Percentiles rank a stretch among this genome's conserved stretches.
Evolutionary conservation across 2,797 vertebrate genomes (phyloP).

Genomic region (Orientallactaga sibirica): DNA sequence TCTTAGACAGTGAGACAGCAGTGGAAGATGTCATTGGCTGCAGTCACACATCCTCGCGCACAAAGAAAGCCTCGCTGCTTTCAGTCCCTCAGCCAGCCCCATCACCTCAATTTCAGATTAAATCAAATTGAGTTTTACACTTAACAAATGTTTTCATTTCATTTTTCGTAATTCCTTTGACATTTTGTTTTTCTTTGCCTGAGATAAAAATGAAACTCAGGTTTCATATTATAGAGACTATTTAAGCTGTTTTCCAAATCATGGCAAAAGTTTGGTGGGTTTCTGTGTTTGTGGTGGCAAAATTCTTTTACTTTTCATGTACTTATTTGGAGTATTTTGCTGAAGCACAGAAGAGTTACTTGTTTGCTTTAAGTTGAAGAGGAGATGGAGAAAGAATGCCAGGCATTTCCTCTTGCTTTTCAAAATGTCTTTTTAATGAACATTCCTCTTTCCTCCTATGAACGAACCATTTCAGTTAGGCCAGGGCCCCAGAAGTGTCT

Average conservation of each 20-base stretch:
- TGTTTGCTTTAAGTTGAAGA: conserved; percentile 80
- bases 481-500: not conserved
- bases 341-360: conserved; percentile 47
- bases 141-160: conserved; percentile 10
- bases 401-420: conserved; percentile 80
- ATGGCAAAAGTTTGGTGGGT: not conserved
- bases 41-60: not conserved
- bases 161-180: not conserved
- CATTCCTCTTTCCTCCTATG: conserved; percentile 65
- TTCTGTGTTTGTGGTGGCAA: conserved; percentile 41
- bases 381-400: conserved; percentile 76
- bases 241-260: conserved; percentile 44
- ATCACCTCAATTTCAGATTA: not conserved
- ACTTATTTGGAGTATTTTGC: conserved; percentile 68
- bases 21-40: not conserved
- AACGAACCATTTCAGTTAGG: conserved; percentile 55
- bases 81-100: not conserved
- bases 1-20: not conserved
- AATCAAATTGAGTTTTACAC: conserved; percentile 42
- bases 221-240: not conserved
- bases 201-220: not conserved
- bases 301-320: conserved; percentile 59
- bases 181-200: conserved; percentile 34
- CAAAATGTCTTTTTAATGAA: conserved; percentile 77
- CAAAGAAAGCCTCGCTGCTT: conserved; percentile 21